Evolutionary conservation across 2,888 invertebrate species (phyloP).

Genomic region (Lomographa bimaculata): DNA sequence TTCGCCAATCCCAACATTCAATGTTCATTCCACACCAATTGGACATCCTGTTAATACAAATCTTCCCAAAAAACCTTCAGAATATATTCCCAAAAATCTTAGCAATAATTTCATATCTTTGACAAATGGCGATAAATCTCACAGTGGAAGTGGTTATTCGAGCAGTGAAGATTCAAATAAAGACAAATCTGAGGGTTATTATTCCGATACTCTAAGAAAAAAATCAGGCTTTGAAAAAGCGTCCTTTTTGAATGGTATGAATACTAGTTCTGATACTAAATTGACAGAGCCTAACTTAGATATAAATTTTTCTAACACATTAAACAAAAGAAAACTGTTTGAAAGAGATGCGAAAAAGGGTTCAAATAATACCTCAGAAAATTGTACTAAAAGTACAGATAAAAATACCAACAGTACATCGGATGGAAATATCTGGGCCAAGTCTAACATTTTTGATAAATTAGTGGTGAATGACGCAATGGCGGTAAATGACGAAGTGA

Average conservation of each 20-base stretch:
- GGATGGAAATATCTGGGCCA: conserved; percentile 39
- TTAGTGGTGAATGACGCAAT: conserved; percentile 7
- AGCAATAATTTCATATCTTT: conserved; percentile 36
- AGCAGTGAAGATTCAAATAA: conserved; percentile 58
- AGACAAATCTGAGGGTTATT: conserved; percentile 57
- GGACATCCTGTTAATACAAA: conserved; percentile 37
- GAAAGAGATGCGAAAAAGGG: conserved; percentile 54
- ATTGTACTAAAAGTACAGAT: conserved; percentile 40
- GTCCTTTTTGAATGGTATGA: conserved; percentile 56
- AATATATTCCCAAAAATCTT: conserved; percentile 48
- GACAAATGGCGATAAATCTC: conserved; percentile 48
- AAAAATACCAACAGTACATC: conserved; percentile 41
- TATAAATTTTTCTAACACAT: conserved; percentile 60
- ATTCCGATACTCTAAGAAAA: conserved; percentile 54
- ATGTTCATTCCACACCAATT: conserved; percentile 55
- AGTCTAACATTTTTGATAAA: conserved; percentile 40
- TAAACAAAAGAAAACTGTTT: conserved; percentile 68
- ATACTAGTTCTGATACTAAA: conserved; percentile 44
- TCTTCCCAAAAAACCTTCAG: conserved; percentile 45
- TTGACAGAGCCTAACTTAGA: conserved; percentile 56
- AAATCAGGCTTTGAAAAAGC: conserved; percentile 54
- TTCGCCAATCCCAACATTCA: conserved; percentile 66
- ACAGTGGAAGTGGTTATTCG: conserved; percentile 54
- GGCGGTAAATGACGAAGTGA: conserved; percentile 28
- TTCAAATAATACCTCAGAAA: conserved; percentile 38